Evolutionary conservation across 2,113 vertebrate genomes (phyloP).

Genomic region (Cathartes aura): DNA sequence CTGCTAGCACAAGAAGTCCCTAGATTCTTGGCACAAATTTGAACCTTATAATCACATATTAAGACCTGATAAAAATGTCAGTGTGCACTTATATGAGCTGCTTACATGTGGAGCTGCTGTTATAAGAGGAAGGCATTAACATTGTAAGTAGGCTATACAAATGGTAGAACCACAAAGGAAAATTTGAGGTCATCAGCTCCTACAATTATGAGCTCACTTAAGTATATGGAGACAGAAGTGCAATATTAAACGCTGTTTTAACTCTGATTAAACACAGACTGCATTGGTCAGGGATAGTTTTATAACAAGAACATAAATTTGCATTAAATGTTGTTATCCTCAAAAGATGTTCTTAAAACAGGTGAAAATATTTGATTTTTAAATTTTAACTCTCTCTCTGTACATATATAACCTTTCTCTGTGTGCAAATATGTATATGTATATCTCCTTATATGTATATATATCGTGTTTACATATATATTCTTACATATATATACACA

Average conservation of each 20-base stretch:
- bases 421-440: neutral
- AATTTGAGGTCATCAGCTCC: neutral
- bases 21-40: neutral
- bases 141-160: neutral
- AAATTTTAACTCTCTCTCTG: neutral
- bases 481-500: neutral
- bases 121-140: neutral
- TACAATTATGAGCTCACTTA: neutral
- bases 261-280: neutral
- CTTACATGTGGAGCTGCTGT: neutral
- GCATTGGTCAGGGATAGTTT: neutral
- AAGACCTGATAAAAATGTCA: neutral
- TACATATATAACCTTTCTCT: neutral
- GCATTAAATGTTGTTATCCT: neutral
- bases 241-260: neutral
- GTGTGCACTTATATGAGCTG: neutral
- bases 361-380: neutral
- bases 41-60: neutral
- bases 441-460: neutral
- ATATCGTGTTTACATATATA: neutral
- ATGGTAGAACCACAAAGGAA: constrained; percentile 2
- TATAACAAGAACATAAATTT: neutral
- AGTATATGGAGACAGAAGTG: neutral
- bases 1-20: neutral
- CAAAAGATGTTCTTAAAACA: neutral